A percentile compares a stretch with the other conserved stretches of the same genome.
phyloP scores from a whole-genome alignment of 1,140 invertebrate species.

The Capitella teleta region DNA sequence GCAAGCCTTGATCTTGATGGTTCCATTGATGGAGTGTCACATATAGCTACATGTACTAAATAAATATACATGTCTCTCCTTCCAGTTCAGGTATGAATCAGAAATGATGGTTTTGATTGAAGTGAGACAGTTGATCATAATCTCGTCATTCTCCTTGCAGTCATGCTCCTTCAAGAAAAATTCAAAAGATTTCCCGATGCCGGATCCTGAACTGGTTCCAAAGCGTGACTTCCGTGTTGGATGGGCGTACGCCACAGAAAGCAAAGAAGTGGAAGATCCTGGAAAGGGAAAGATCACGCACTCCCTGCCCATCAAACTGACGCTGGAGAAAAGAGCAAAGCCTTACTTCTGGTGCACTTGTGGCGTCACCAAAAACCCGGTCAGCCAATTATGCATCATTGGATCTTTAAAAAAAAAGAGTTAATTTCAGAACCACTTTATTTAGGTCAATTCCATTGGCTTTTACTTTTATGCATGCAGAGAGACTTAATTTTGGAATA shows the following conservation, averaged over 20 bases:
- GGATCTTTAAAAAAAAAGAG: neutral
- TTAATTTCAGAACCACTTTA: neutral
- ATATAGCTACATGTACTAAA: too few relatives aligned
- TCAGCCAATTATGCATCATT: conserved; percentile 20
- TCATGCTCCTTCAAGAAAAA: neutral
- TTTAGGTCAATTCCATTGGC: neutral
- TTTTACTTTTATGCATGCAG: neutral
- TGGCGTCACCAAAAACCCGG: conserved; percentile 74
- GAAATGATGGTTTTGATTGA: neutral
- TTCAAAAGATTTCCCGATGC: neutral
- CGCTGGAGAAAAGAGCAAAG: conserved; percentile 61
- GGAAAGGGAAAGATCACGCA: conserved; percentile 46
- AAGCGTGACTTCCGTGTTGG: neutral
- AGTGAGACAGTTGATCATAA: neutral
- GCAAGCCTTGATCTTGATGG: too few relatives aligned
- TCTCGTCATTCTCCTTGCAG: neutral
- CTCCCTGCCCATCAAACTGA: conserved; percentile 75
- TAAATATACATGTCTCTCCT: too few relatives aligned
- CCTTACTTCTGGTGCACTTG: conserved; percentile 84
- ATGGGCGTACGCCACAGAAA: neutral
- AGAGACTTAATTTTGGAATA: neutral
- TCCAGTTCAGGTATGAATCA: neutral
- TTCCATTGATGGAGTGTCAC: too few relatives aligned
- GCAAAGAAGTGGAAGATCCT: conserved; percentile 20
- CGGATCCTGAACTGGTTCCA: neutral